A percentile compares a stretch with the other conserved stretches of the same genome.
Evolutionary conservation across 2,888 invertebrate genomes (phyloP).

Genomic region (Amaurobius ferox): DNA sequence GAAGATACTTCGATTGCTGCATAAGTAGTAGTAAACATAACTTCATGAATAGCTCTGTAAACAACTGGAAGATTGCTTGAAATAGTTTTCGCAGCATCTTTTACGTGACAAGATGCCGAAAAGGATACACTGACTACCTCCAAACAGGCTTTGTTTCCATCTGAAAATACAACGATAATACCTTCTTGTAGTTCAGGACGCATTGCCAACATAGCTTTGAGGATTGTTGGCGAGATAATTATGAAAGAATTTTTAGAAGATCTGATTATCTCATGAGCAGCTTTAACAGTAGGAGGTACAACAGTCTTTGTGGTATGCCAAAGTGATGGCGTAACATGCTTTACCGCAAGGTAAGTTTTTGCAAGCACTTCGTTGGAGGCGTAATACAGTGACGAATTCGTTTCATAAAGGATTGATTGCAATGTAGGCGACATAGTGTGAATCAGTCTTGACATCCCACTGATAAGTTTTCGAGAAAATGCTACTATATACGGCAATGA

Average conservation of each 20-base stretch:
- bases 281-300: conserved; percentile 17
- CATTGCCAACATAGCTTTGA: conserved; percentile 5
- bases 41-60: conserved; percentile 28
- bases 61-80: conserved; percentile 10
- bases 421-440: background rate
- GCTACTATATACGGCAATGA: background rate
- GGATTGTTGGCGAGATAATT: conserved; percentile 23
- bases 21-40: background rate
- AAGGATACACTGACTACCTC: conserved; percentile 30
- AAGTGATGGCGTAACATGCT: conserved; percentile 16
- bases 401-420: background rate
- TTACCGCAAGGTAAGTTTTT: conserved; percentile 24
- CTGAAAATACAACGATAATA: conserved; percentile 23
- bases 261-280: conserved; percentile 22
- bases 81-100: conserved; percentile 3
- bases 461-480: background rate
- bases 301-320: background rate
- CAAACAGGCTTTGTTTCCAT: conserved; percentile 34
- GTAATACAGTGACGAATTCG: background rate
- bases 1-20: conserved; percentile 18
- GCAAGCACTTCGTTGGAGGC: conserved; percentile 13
- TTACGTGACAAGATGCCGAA: conserved; percentile 22
- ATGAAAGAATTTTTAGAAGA: conserved; percentile 27
- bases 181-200: conserved; percentile 27
- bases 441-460: background rate